Evolutionary conservation across 2,797 vertebrate genomes (phyloP), one percentile per base, ranked within the genome.

Genomic region (Argyrosomus regius): DNA sequence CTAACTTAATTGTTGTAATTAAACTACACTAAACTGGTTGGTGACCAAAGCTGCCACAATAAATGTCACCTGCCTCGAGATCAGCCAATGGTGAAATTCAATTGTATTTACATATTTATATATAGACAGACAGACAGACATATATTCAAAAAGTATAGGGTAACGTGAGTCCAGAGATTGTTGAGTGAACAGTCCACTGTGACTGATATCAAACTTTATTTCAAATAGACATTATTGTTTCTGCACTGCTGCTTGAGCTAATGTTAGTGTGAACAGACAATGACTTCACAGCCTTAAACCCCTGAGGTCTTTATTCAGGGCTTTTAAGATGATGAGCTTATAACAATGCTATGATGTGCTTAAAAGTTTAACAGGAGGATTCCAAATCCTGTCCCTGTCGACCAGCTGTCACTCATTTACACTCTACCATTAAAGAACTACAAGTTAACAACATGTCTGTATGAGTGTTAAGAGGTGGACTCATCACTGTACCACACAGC

Each of bases 331-430:
- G 56, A 50, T 59, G 41, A 71, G 54, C 67, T 72, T 73, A 28
- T 26, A 43, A 64, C 17, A 60, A 52, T 6, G 22, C n/a, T 35
- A 41, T 26, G 64, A 18, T 26, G 69, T 28, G 41, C 60, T 74
- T 73, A 49, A 68, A 43, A 58, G 64, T 52, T 75, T 46, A 81
- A 60, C 67, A 22, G 41, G 60, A 53, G 48, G 58, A 48, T 28
- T 53, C 1, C 1, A 20, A 46, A 3, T 73, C 50, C 28, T 68
- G 41, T 68, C 52, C 13, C 54, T 17, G 9, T 56, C 5, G 10
- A 78, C 69, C 58, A 78, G 45, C 64, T 78, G 69, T 68, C 50
- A 49, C 41, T 41, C 50, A 50, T 57, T 62, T 24, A 41, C 13
- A 28, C 17, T 39, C 20, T 4, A 17, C 3, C 12, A 8, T 8